phyloP scores from a whole-genome alignment of 2,888 invertebrate genomes.

The Gasteruption jaculator region DNA sequence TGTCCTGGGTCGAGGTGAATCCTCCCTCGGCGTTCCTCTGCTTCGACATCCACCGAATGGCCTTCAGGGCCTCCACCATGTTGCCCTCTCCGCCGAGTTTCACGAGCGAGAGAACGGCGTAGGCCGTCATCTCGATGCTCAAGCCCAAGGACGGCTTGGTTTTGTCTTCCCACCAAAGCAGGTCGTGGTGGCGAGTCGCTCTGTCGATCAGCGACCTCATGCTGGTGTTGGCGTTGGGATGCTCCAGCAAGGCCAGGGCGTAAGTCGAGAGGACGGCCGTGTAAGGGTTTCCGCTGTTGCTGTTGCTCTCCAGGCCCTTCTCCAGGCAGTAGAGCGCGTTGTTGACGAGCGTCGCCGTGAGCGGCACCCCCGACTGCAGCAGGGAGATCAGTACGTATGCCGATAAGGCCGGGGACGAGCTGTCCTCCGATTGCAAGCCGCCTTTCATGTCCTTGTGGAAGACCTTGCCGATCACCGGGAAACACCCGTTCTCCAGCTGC shows the following conservation, averaged over 20 bases:
- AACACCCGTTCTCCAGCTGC: conserved; percentile 76
- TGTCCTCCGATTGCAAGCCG: conserved; percentile 41
- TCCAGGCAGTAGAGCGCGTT: conserved; percentile 62
- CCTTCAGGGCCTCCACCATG: conserved; percentile 57
- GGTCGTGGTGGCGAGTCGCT: conserved; percentile 48
- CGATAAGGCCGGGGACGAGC: conserved; percentile 59
- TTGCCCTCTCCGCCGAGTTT: conserved; percentile 54
- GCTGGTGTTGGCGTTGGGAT: conserved; percentile 50
- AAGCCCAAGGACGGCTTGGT: conserved; percentile 55
- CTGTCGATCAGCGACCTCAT: conserved; percentile 49
- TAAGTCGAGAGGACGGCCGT: conserved; percentile 56
- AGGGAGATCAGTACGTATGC: conserved; percentile 67
- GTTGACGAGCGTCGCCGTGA: conserved; percentile 54
- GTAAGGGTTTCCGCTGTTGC: conserved; percentile 52
- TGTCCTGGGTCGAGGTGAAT: conserved; percentile 71
- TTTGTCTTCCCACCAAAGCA: conserved; percentile 56
- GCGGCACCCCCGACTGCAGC: conserved; percentile 56
- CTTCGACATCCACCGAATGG: conserved; percentile 69
- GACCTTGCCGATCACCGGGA: conserved; percentile 63
- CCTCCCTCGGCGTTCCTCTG: conserved; percentile 68
- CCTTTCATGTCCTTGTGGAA: conserved; percentile 61
- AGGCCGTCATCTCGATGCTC: conserved; percentile 67
- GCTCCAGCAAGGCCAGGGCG: conserved; percentile 53
- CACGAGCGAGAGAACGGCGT: conserved; percentile 60
- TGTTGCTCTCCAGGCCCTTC: conserved; percentile 37